These are phyloP conservation scores for Cladopsammia gracilis DNA, from an alignment of 64 coral and sea anemone species.

Conservation along the genomic window DNA sequence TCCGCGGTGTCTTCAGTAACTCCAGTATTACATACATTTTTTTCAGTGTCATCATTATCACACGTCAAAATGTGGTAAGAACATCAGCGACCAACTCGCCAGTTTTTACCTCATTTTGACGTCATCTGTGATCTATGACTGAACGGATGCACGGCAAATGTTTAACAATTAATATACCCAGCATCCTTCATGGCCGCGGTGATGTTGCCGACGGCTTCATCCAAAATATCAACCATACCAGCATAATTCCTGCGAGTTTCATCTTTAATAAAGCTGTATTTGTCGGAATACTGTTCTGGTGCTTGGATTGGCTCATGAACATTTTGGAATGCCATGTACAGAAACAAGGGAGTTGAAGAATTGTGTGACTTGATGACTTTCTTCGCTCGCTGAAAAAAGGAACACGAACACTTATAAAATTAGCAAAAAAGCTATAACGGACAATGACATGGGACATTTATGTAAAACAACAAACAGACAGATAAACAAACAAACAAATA, in stretches of 20 bases:
- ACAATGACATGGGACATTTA: no score
- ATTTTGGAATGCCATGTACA: constrained; percentile 77
- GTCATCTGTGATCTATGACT: no score
- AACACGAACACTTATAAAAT: neutral
- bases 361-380: constrained; percentile 34
- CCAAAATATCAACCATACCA: constrained; percentile 30
- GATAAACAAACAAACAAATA: neutral
- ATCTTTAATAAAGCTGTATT: constrained; percentile 48
- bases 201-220: constrained; percentile 38
- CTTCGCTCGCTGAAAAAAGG: constrained; percentile 4
- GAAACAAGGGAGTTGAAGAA: constrained; percentile 43
- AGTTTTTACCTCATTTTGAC: no score
- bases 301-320: constrained; percentile 35
- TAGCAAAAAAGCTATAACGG: no score
- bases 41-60: no score
- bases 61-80: no score
- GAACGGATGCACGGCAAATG: no score
- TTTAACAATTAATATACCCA: neutral
- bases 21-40: no score
- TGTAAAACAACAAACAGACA: no score
- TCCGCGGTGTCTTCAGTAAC: no score
- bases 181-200: constrained; percentile 20
- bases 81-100: no score
- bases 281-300: constrained; percentile 15
- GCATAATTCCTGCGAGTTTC: constrained; percentile 22